Evolutionary conservation across 2,888 invertebrate species (phyloP), one percentile per base, ranked within the genome.

Genomic region (Zygaena filipendulae): DNA sequence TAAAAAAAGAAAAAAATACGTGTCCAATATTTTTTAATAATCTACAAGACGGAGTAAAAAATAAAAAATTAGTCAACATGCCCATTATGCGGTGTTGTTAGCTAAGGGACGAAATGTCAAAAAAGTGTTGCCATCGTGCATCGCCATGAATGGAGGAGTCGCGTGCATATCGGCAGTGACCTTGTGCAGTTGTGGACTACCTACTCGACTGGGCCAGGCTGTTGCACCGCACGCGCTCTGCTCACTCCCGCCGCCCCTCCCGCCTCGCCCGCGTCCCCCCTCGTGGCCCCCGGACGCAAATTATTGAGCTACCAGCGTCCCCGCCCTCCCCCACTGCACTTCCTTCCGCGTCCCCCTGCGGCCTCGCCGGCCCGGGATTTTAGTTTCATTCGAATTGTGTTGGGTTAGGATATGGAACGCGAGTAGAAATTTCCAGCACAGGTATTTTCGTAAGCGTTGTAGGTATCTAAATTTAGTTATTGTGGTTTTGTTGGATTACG

Each of bases 101-200:
- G n/a, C n/a, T n/a, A n/a, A n/a, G n/a, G n/a, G n/a, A n/a, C n/a
- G n/a, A n/a, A n/a, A n/a, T n/a, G n/a, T n/a, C n/a, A n/a, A n/a
- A n/a, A n/a, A n/a, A n/a, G n/a, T n/a, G n/a, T n/a, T n/a, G n/a
- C n/a, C n/a, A n/a, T n/a, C 5, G 16, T 16, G 16, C 7, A 7
- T 16, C 7, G 36, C 52, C 59, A 68, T 70, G 70, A 70, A 70
- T 70, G 70, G 48, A 51, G 38, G 31, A 53, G 53, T 50, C 57
- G 58, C 62, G 62, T 61, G 62, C 43, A 44, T 43, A 34, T 48
- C 68, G 69, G 56, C 69, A 69, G 62, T 69, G 70, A 71, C 70
- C 70, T 70, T 70, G 70, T 51, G 50, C 52, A 41, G 5, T 16
- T 4, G 4, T 16, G 5, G 16, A n/a, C 36, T 33, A 32, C n/a